Base-by-base conservation (phyloP, 1,140 invertebrate species). In the Cryptotermes secundus region DNA sequence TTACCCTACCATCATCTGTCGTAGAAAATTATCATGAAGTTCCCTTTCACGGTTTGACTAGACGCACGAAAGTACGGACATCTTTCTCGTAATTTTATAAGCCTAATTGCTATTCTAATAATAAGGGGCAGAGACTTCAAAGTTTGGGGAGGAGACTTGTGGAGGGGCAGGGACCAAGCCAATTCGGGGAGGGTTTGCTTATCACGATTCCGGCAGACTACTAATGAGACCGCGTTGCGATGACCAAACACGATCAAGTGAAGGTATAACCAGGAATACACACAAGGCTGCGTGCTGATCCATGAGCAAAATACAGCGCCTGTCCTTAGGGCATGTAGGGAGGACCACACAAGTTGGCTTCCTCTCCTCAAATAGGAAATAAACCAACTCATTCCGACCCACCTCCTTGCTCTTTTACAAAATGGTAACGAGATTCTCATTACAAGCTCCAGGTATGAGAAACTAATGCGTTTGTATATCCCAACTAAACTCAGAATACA, bases 351-450 rank as follows among this genome's bases (percentile, higher is more conserved):
- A 72, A 72, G 59, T 31, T 31, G 59, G n/a, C 31, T n/a, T 72
- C 59, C n/a, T 72, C 26, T 72, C n/a, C 59, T 72, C 59, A 72
- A 72, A 72, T 72, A 72, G 59, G 59, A 72, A 72, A 72, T 72
- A 72, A 72, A 72, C 59, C 59, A 72, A 26, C 26, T 31, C 59
- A n/a, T 31, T 26, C 31, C 59, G 3, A 14, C 12, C 53, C 59
- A 49, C n/a, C 26, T 72, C 6, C 31, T 72, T 72, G 31, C 26
- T 72, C n/a, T 31, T 14, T n/a, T 72, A 72, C 31, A 31, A 72
- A 72, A 31, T 72, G 59, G 59, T 72, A 72, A 72, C 59, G 59
- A 72, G 59, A 72, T 72, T 72, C 59, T 72, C 31, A 72, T 72
- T 72, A 31, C 31, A 72, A 31, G 26, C 31, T 72, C 31, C n/a